phyloP scores from a whole-genome alignment of 2,797 vertebrate species.

The Thripadectes ignobilis region DNA sequence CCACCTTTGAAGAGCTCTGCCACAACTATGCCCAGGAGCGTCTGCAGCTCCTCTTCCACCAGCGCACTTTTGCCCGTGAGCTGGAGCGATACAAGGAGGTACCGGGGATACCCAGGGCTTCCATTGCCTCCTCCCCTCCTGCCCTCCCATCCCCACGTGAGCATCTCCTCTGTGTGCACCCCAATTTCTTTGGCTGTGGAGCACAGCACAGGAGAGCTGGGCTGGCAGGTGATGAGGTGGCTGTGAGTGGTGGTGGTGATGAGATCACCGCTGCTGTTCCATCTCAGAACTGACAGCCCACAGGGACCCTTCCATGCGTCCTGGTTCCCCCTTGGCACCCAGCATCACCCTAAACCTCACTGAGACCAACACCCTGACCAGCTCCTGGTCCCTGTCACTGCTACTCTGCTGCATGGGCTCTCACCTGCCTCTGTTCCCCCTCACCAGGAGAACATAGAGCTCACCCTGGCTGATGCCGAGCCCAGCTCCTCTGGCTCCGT shows the following conservation, averaged over 20 bases:
- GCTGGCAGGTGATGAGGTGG: not conserved
- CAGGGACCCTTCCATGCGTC: fast-evolving
- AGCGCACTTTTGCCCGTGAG: slow-evolving; percentile 90
- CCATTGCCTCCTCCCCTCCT: fast-evolving
- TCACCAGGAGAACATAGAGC: slow-evolving; percentile 94
- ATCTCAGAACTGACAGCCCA: not conserved
- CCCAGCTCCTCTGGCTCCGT: slow-evolving; percentile 85
- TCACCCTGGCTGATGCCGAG: slow-evolving; percentile 93
- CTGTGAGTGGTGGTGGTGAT: not conserved
- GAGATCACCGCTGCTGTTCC: not conserved
- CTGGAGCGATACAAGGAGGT: slow-evolving; percentile 97
- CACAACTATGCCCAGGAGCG: slow-evolving; percentile 97
- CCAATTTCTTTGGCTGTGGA: not conserved
- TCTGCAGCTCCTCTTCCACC: slow-evolving; percentile 93
- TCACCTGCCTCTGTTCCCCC: slow-evolving; percentile 75
- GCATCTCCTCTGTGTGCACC: fast-evolving
- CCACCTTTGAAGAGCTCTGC: slow-evolving; percentile 96
- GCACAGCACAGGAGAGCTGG: not conserved
- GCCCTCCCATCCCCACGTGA: fast-evolving
- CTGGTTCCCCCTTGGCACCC: not conserved
- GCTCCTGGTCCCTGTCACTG: not conserved
- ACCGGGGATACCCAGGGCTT: not conserved
- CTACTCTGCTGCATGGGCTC: not conserved
- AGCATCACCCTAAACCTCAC: not conserved
- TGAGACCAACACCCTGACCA: not conserved